These are phyloP conservation scores for Gallinago paraguaiae DNA, from an alignment of 2,113 vertebrate species.

Conservation along the genomic window DNA sequence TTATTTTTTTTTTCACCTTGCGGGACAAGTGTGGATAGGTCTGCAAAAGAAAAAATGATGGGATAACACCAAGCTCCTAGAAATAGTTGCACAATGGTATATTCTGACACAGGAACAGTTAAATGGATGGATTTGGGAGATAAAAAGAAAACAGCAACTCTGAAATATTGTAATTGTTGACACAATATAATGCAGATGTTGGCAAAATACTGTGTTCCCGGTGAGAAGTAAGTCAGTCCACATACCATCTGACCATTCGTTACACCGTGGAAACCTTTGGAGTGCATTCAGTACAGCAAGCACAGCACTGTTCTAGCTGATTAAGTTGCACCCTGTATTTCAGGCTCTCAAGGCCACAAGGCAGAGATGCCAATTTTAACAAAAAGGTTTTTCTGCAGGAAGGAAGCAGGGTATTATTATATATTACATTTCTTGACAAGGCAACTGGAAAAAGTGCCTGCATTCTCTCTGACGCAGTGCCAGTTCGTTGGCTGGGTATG, in stretches of 20 bases:
- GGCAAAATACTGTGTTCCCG: background rate
- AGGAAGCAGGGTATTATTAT: conserved; percentile 35
- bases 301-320: conserved; percentile 59
- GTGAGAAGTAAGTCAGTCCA: conserved; percentile 38
- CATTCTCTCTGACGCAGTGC: background rate
- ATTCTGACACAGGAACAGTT: background rate
- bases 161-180: conserved; percentile 25
- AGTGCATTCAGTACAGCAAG: conserved; percentile 31
- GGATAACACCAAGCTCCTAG: background rate
- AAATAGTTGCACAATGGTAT: background rate
- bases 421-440: conserved; percentile 48
- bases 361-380: conserved; percentile 51
- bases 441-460: conserved; percentile 23
- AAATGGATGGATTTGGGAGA: background rate
- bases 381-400: conserved; percentile 38
- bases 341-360: conserved; percentile 26
- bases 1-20: background rate
- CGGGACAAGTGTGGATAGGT: background rate
- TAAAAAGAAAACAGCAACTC: background rate
- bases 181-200: conserved; percentile 46
- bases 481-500: background rate
- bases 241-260: conserved; percentile 2
- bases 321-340: conserved; percentile 60
- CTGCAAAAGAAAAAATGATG: background rate
- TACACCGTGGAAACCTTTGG: conserved; percentile 12